Evolutionary conservation across 2,797 vertebrate species (phyloP), one percentile per base, ranked within the genome.

Genomic region (Gallinago nigripennis): DNA sequence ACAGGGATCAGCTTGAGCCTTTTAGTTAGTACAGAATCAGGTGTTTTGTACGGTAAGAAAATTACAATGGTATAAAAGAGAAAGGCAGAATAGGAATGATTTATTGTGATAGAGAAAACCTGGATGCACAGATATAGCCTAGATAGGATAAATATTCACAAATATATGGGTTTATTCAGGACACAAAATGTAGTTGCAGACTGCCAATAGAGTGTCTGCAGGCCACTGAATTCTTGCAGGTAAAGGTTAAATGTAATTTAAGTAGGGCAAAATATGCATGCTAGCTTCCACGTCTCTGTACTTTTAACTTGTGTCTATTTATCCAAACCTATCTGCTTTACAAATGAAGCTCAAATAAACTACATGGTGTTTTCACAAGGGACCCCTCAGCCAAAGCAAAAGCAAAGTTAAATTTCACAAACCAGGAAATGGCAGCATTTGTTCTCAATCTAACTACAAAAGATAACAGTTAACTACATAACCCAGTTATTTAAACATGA

Each of bases 361-460:
- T 39, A 25, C 5, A 25, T 11, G 16, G 4, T 43, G 16, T 78
- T 86, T 65, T 65, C 90, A 81, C 72, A 64, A 71, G 80, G 76
- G 72, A 88, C 53, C 7, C 46, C 10, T 92, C 87, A 94, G 68
- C 31, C 24, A 31, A 73, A 83, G 61, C 7, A 86, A 83, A 94
- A 71, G 18, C 50, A 72, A 94, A 88, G 69, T 88, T 90, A 92
- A 90, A 78, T 96, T 78, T 90, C 87, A 94, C 76, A 94, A 83
- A 83, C 19, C 27, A 69, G 61, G 77, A 91, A 92, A 88, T 31
- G 9, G 57, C 37, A 78, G 54, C 24, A 75, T 88, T 96, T 94
- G 45, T 83, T 86, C 50, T 78, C 61, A 68, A 33, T 68, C 28
- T 78, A 94, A 72, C 69, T 86, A 57, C 66, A 90, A 80, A 72